These are phyloP conservation scores for Chiroxiphia lanceolata DNA, from an alignment of 2,797 vertebrate species.

Conservation along the genomic window DNA sequence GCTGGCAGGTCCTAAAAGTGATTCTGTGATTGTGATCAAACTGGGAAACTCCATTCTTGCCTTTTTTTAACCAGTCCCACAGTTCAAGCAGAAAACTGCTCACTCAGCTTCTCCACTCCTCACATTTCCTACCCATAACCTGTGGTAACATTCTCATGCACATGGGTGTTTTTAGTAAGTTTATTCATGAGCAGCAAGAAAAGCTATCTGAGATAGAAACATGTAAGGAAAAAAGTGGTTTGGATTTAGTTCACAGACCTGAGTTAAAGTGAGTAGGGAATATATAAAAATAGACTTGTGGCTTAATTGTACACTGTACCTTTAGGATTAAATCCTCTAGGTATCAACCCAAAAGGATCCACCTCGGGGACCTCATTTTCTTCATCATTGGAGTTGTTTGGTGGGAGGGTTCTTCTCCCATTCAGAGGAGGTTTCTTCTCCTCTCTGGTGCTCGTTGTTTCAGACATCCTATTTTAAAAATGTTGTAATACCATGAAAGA, in stretches of 20 bases:
- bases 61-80: neutral
- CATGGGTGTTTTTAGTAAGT: neutral
- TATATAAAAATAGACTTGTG: neutral
- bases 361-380: conserved; percentile 79
- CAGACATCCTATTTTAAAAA: conserved; percentile 66
- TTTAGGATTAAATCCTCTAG: conserved; percentile 81
- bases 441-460: conserved; percentile 21
- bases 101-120: neutral
- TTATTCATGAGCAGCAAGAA: neutral
- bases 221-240: neutral
- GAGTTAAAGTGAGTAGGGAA: neutral
- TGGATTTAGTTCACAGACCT: neutral
- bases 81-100: neutral
- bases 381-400: conserved; percentile 82
- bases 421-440: conserved; percentile 64
- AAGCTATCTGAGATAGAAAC: neutral
- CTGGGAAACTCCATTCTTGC: neutral
- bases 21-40: neutral
- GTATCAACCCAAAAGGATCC: conserved; percentile 79
- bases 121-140: neutral
- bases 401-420: conserved; percentile 80
- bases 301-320: conserved; percentile 73
- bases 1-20: neutral
- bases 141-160: neutral
- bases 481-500: neutral